A percentile compares a stretch with the other conserved stretches of the same genome.
phyloP scores from a whole-genome alignment of 2,797 vertebrate species.

The Clamator glandarius region DNA sequence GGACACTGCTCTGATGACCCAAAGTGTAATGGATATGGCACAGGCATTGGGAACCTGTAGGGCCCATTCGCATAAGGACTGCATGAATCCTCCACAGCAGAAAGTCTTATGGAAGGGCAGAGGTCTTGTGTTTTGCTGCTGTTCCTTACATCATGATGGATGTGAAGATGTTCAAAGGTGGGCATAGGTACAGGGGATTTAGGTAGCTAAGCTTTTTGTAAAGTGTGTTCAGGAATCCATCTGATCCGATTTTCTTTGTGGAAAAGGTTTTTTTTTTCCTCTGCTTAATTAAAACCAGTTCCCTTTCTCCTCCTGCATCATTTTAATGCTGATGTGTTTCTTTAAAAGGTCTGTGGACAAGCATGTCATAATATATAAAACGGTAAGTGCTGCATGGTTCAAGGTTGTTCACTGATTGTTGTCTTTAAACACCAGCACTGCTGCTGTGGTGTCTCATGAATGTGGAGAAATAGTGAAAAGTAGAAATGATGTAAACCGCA shows the following conservation, averaged over 20 bases:
- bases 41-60: not conserved
- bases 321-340: not conserved
- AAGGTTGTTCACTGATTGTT: not conserved
- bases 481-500: not conserved
- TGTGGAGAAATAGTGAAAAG: not conserved
- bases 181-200: not conserved
- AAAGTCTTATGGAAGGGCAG: not conserved
- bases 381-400: conserved; percentile 78
- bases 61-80: not conserved
- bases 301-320: not conserved
- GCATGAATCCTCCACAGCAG: not conserved
- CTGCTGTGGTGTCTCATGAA: not conserved
- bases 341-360: conserved; percentile 89
- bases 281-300: not conserved
- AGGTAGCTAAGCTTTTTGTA: not conserved
- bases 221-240: not conserved
- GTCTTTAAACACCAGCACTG: not conserved
- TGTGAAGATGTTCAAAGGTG: not conserved
- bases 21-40: not conserved
- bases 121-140: rapidly evolving
- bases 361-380: conserved; percentile 82
- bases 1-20: not conserved
- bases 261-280: not conserved
- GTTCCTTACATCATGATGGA: not conserved
- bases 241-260: not conserved